Evolutionary conservation across 2,888 invertebrate genomes (phyloP), one percentile per base, ranked within the genome.

Genomic region (Barypeithes pellucidus): DNA sequence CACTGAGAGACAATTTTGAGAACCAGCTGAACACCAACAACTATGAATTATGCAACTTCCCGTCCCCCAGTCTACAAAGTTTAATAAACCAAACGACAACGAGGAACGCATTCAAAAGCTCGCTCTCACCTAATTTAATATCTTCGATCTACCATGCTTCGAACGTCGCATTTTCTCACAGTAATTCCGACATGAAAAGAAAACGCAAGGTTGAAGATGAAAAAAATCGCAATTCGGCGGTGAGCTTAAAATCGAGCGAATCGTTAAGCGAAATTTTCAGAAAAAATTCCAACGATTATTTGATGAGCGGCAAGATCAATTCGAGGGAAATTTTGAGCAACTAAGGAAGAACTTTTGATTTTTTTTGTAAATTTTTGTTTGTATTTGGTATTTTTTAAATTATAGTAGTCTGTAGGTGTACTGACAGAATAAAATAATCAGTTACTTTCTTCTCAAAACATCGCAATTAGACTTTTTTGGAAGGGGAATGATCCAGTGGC

Each of bases 1-100:
- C 76, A 1, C 69, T 80, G 33, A 77, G 69, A 45, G 77, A 78
- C 50, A 78, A 76, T 24, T 77, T 79, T 45, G 79, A 79, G 14
- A 63, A 52, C n/a, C 79, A 78, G n/a, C 11, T 77, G 7, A 5
- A 29, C 11, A 71, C 41, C 16, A 60, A 68, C 36, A 18, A 61
- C 39, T 72, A 69, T 57, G 52, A 41, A 16, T 14, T 74, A 5
- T 24, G 16, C n/a, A 67, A 76, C 12, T 76, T 74, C 36, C 70
- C 73, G 0, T 52, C 73, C 5, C 33, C 76, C 14, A 78, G 76
- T 61, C 54, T 78, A 16, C 77, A 78, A 41, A 76, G 75, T 62
- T 45, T 78, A 50, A 75, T 78, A 7, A 72, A 72, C 2, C 45
- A 57, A 36, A 33, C 69, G 1, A 45, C 67, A 3, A 52, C 68